Base-by-base conservation (phyloP, 2,888 invertebrate species). In the Apamea anceps region DNA sequence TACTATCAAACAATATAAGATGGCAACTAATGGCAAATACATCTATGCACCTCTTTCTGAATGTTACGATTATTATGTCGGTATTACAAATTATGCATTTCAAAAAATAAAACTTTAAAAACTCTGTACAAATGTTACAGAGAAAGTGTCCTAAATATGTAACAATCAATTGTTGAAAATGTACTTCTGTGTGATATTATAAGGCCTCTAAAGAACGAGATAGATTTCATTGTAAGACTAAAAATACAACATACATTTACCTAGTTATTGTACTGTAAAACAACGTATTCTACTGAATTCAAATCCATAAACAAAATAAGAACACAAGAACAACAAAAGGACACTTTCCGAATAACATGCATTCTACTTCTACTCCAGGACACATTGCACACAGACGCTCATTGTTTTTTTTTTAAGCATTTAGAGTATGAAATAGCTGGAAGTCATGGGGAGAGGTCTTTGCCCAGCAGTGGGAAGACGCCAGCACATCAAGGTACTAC, bases 1-100 rank as follows among this genome's bases (percentile, higher is more conserved):
- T 95, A 96, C 95, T 94, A 95, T 94, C 92, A 94, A 94, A 95
- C 90, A 94, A 93, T 91, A 91, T 89, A 92, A 92, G 93, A 96
- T 96, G 96, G 96, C 96, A 96, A 95, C 95, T 95, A 89, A 91
- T 92, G 89, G 89, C 89, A 92, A 90, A 93, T 86, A 91, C 90
- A 92, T 86, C 93, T 94, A 95, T 94, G 95, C 96, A 95, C 96
- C 96, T 93, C 88, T 90, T 90, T 92, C 91, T 86, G 87, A 90
- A 92, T 87, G 80, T 90, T 81, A 82, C 76, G 75, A 87, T 87
- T 78, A 83, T 90, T 85, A 89, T 89, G 84, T 84, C 76, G 54
- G 80, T 87, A 77, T 86, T 79, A 82, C 10, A 79, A 87, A 82
- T 82, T 82, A 77, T 86, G 85, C 75, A 70, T 71, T 72, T 67